Base-by-base conservation (phyloP, 2,888 invertebrate species). In the Dicycla oo region DNA sequence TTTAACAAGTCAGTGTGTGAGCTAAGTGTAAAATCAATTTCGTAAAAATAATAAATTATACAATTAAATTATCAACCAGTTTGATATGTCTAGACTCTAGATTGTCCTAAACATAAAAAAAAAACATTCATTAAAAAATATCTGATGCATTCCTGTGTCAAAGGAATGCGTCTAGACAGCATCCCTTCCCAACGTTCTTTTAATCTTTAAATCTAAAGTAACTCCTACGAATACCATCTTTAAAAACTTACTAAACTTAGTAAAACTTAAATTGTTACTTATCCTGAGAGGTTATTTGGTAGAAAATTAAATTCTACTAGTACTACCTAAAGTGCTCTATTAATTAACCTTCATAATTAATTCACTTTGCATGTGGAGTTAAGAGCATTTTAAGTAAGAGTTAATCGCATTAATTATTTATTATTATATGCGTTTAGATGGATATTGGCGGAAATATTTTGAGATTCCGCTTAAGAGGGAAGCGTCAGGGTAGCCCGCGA, bases 341-440 rank as follows among this genome's bases (percentile, higher is more conserved):
- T 73, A 40, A 62, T 74, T 63, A 73, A 11, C 10, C 13, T 63
- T 47, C 47, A 15, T 54, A 40, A 54, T 8, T 47, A 30, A 64
- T 26, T 73, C 18, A 26, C n/a, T 71, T 73, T 62, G 10, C n/a
- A 34, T 60, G 20, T 43, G 43, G 5, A 51, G 15, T 0, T 38
- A n/a, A 53, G 13, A 26, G 60, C 20, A 13, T 34, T 56, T 69
- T n/a, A 38, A n/a, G 13, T 18, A 13, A 38, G n/a, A n/a, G n/a
- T n/a, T n/a, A n/a, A n/a, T n/a, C n/a, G n/a, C n/a, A n/a, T n/a
- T n/a, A n/a, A n/a, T n/a, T n/a, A n/a, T n/a, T n/a, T n/a, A n/a
- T n/a, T n/a, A n/a, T n/a, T 58, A 18, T 18, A 10, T 58, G 10
- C 6, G 38, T 30, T 34, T 34, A n/a, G 15, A 26, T 15, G n/a